Base-by-base conservation (phyloP, 2,797 vertebrate species). In the Mionectes olivaceus region DNA sequence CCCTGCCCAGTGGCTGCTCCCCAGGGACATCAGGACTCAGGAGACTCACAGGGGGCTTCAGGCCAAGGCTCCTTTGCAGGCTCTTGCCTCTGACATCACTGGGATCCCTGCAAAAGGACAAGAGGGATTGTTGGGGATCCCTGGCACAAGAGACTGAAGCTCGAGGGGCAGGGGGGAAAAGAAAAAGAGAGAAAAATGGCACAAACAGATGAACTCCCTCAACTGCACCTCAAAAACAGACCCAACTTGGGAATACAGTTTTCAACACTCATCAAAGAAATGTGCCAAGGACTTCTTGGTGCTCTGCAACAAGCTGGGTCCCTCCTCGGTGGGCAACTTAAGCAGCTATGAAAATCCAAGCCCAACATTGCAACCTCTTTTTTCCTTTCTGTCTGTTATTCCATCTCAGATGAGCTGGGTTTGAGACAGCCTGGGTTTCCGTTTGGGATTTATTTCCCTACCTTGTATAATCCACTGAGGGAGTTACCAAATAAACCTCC, bases 281-380 rank as follows among this genome's bases (percentile, higher is more conserved):
- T 30, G 32, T 35, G 76, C 41, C 57, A 21, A 46, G 74, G 73
- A 37, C 21, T 47, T 39, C 23, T 5, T 22, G 56, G 35, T 63
- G 64, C 39, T 49, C 30, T 9, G 19, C 24, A 5, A 6, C 0
- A 33, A 83, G 44, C 78, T 27, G 78, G 67, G 70, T 33, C n/a
- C 2, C 44, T 64, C 37, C 73, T 63, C 10, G 13, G 1, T 3
- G 24, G 24, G 53, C 49, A 35, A 0, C 74, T 68, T 39, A 59
- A 57, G 19, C 4, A 4, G 9, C 15, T 33, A 10, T 39, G 52
- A 57, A 75, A 55, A 77, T 35, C 56, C 68, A n/a, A 59, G 13
- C 33, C 47, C 39, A 4, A 0, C 2, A 19, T 0, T 32, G 15
- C 44, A 55, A 21, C 27, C 30, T 4, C n/a, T 2, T 3, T 35